A percentile compares a stretch with the other conserved stretches of the same genome.
phyloP scores from a whole-genome alignment of 64 coral and sea anemone genomes.

The Porites australiensis region DNA sequence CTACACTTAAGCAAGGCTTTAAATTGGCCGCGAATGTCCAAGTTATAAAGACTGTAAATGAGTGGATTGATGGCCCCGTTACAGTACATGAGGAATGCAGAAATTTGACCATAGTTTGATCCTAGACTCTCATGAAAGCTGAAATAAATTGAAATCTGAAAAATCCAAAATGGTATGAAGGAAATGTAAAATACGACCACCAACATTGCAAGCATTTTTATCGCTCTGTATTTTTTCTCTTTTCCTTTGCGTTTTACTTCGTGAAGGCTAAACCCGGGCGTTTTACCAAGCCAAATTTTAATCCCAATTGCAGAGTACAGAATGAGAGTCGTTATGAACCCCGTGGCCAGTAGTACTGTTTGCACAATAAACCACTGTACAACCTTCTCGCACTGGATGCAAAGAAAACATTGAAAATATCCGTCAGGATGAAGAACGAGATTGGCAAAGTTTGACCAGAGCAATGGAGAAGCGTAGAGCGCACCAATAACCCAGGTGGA shows the following conservation, averaged over 20 bases:
- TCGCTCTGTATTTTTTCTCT: neutral
- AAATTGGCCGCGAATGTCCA: conserved; percentile 11
- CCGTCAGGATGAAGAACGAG: neutral
- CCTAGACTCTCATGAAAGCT: neutral
- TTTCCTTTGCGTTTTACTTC: neutral
- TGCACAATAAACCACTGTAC: neutral
- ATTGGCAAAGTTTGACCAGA: neutral
- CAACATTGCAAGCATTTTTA: conserved; percentile 35
- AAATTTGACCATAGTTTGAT: neutral
- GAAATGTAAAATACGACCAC: conserved; percentile 35
- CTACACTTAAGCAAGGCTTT: conserved; percentile 16
- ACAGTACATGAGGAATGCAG: conserved; percentile 23
- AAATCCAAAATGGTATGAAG: conserved; percentile 33
- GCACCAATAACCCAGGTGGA: neutral
- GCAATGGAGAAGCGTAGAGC: neutral
- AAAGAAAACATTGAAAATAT: neutral
- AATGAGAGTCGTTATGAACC: neutral
- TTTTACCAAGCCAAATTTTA: neutral
- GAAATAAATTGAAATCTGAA: conserved; percentile 12
- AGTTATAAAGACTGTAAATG: conserved; percentile 26
- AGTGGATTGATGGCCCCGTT: conserved; percentile 15
- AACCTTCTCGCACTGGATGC: neutral
- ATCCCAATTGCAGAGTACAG: conserved; percentile 10
- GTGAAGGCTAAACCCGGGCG: neutral
- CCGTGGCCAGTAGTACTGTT: neutral